Evolutionary conservation across 2,797 vertebrate species (phyloP), one percentile per base, ranked within the genome.

Genomic region (Phataginus tetradactyla): DNA sequence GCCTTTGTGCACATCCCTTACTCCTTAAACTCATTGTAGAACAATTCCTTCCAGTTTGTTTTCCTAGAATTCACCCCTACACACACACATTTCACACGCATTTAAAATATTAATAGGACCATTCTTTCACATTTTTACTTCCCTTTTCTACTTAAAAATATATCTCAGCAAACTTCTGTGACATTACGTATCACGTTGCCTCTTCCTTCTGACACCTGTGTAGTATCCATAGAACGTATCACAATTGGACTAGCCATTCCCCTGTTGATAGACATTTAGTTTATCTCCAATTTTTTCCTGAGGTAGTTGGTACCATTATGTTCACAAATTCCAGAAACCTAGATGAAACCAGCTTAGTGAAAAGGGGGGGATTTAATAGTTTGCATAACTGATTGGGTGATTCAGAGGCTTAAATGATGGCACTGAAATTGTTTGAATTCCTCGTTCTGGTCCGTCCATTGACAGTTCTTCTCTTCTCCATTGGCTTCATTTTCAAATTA

Each of bases 21-120:
- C 20, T 85, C 32, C 23, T 57, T 81, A 42, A 45, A 45, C 45
- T 45, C 59, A 15, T 29, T 86, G 69, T 39, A 12, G 59, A 74
- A 78, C 59, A 42, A n/a, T 61, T 69, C 42, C 32, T 94, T 78
- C 49, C 27, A 29, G 51, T 64, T 57, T 84, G 34, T 92, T 86
- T 71, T 63, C 53, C 53, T 61, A 6, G 2, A 13, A 57, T n/a
- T 42, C 20, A 21, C 34, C 13, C 4, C 18, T 69, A 37, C 27
- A 37, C 6, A 6, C 12, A 79, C 21, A 27, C 1, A 7, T 7
- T 34, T 5, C 9, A 37, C 7, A 23, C 4, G 45, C 1, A 61
- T 27, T 37, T 42, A 61, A 71, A 39, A 49, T 49, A 29, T n/a
- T 55, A 68, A n/a, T 18, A 51, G 9, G 34, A 23, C 39, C 57